These are phyloP conservation scores for Volucella zonaria DNA, from an alignment of 2,888 invertebrate species.

Conservation along the genomic window DNA sequence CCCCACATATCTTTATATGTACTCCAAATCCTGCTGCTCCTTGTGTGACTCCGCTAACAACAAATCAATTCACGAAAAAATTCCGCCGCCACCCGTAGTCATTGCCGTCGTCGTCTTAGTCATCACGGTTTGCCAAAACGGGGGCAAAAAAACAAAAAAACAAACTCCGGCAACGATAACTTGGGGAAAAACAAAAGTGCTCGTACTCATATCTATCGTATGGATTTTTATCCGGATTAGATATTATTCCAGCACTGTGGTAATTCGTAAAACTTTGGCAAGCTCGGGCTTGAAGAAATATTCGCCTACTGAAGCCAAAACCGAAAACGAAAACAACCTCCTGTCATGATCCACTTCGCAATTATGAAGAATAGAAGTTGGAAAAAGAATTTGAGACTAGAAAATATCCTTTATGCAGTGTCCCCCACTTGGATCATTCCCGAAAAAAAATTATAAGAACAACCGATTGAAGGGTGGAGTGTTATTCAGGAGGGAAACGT, in stretches of 20 bases:
- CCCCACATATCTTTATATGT: no score
- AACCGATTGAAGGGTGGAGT: background rate
- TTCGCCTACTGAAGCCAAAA: constrained; percentile 3
- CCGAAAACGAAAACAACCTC: constrained; percentile 35
- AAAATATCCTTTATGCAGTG: constrained; percentile 15
- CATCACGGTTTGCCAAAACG: no score
- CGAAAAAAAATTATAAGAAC: background rate
- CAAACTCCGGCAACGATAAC: constrained; percentile 12
- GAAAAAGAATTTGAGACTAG: background rate
- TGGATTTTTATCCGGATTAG: constrained; percentile 47
- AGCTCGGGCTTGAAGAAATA: background rate
- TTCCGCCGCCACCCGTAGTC: background rate
- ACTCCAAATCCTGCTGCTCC: background rate
- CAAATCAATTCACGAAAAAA: constrained; percentile 48
- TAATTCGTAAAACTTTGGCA: constrained; percentile 18
- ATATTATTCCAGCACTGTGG: constrained; percentile 22
- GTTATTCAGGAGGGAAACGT: background rate
- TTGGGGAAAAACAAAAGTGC: constrained; percentile 22
- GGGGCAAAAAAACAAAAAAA: background rate
- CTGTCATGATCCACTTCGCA: background rate
- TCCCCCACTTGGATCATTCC: background rate
- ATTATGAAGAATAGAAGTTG: background rate
- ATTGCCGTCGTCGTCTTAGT: no score
- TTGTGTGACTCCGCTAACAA: constrained; percentile 42
- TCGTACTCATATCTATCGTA: background rate